phyloP scores from a whole-genome alignment of 2,888 invertebrate species.

The Stenodema calcarata region DNA sequence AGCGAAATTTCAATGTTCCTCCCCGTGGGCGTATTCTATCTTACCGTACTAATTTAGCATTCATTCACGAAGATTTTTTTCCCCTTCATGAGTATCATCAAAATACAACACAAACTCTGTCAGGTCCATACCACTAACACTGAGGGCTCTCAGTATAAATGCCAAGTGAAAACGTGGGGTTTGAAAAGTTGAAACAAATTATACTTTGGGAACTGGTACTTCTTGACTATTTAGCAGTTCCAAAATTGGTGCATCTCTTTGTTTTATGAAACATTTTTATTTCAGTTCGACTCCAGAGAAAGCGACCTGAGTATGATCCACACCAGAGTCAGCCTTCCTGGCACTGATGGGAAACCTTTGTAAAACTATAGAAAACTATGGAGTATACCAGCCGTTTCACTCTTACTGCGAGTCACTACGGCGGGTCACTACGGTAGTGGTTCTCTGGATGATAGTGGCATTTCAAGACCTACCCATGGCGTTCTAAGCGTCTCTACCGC shows the following conservation, averaged over 20 bases:
- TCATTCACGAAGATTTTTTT: too few relatives aligned
- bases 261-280: not conserved
- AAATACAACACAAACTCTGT: too few relatives aligned
- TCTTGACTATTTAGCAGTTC: too few relatives aligned
- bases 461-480: not conserved
- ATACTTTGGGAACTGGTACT: too few relatives aligned
- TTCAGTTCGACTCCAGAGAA: constrained; percentile 49
- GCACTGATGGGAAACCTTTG: constrained; percentile 52
- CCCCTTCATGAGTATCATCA: too few relatives aligned
- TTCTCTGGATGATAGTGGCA: not conserved
- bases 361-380: constrained; percentile 19
- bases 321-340: constrained; percentile 52
- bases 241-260: not conserved
- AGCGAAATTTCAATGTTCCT: too few relatives aligned
- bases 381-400: not conserved
- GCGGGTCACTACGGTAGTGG: not conserved
- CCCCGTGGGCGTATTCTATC: too few relatives aligned
- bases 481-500: not conserved
- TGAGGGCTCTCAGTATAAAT: too few relatives aligned
- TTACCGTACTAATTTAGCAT: too few relatives aligned
- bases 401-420: not conserved
- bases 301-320: constrained; percentile 51
- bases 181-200: too few relatives aligned
- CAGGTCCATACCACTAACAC: too few relatives aligned
- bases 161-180: too few relatives aligned